Evolutionary conservation across 2,113 vertebrate genomes (phyloP), one percentile per base, ranked within the genome.

Genomic region (Catagonus wagneri): DNA sequence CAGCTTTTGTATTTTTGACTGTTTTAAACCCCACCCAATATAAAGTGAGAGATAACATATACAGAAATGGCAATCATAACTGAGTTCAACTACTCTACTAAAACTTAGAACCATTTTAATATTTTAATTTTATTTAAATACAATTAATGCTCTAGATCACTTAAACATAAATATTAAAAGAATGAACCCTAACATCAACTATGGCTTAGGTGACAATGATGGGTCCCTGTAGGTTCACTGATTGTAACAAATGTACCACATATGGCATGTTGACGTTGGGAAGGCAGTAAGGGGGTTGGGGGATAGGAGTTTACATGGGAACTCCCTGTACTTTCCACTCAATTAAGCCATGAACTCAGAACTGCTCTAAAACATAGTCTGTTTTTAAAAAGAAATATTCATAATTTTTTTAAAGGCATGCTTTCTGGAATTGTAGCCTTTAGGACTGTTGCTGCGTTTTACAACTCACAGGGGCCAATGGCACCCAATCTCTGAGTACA

Each of bases 91-190:
- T 61, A 68, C 16, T 68, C 36, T 39, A 69, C n/a, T 39, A 80
- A 89, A 76, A 68, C 6, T 34, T 32, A 78, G 86, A 58, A 75
- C 56, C 3, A 74, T 34, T 44, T 89, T 50, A 80, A 83, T 6
- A 69, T 58, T 74, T 17, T 2, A 50, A 50, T 39, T 58, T 83
- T 69, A 87, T 16, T 81, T 95, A 87, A 93, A 79, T 54, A 93
- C 84, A 97, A 80, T 75, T 15, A 75, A 66, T 79, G 9, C 6
- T 75, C 32, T 91, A 50, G n/a, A 80, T 65, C 76, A 84, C 76
- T 84, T 85, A 60, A 75, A 78, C 88, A 87, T 44, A 80, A 68
- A 63, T 93, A 95, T 88, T 93, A 65, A 63, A 74, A 90, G 29
- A 69, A 15, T 81, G 34, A 90, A 20, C 56, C 29, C 8, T 50